Conservation (phyloP, 2,113 vertebrate species). For the Xiphias gladius region DNA sequence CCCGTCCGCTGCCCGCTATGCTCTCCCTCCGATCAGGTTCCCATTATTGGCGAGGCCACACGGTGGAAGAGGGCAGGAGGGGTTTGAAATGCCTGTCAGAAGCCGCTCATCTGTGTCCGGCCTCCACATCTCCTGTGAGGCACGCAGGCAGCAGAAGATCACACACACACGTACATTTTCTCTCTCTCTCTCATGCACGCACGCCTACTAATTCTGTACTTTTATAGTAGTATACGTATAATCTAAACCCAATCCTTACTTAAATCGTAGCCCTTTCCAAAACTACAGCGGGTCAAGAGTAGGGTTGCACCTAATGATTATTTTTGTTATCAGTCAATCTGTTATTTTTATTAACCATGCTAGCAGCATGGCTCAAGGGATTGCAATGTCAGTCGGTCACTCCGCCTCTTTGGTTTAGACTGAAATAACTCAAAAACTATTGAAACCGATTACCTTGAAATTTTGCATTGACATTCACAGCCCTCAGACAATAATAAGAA, state of each 20-base stretch:
- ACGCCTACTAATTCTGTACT: background rate
- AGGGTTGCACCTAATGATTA: no score
- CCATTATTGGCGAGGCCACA: conserved; percentile 64
- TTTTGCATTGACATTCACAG: background rate
- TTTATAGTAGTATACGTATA: background rate
- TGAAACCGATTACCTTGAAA: background rate
- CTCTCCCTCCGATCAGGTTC: conserved; percentile 62
- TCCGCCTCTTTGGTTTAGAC: no score
- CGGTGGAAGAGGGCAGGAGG: conserved; percentile 58
- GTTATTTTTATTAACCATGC: background rate
- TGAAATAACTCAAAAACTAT: background rate
- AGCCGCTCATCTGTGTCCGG: conserved; percentile 64
- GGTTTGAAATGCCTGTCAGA: conserved; percentile 70
- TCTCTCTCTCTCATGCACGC: background rate
- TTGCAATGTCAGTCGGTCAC: no score
- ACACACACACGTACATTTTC: background rate
- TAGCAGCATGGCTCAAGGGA: background rate
- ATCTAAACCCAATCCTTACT: background rate
- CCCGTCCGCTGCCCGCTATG: conserved; percentile 31
- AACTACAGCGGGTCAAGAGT: no score
- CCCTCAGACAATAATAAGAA: no score
- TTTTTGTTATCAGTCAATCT: background rate
- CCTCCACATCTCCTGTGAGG: conserved; percentile 24
- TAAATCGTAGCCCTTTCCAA: no score
- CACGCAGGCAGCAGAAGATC: background rate